Conservation (phyloP, 2,888 invertebrate species). For the Vandiemenella viatica region DNA sequence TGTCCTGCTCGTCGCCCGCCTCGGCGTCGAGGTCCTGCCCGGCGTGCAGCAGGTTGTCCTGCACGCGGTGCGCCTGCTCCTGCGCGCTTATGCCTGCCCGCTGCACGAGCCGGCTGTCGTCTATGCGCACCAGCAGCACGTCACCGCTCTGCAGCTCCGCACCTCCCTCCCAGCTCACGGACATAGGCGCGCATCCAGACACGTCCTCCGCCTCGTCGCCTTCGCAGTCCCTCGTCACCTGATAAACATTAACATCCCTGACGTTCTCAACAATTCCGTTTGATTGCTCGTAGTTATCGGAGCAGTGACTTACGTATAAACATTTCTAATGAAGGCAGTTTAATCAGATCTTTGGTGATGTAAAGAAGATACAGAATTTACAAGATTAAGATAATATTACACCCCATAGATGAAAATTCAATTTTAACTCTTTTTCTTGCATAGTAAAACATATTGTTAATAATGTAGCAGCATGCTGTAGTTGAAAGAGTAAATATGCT, state of each 20-base stretch:
- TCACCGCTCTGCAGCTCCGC: constrained; percentile 57
- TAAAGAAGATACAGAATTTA: no score
- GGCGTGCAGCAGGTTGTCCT: background rate
- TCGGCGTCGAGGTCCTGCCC: background rate
- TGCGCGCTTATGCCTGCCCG: background rate
- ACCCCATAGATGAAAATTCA: no score
- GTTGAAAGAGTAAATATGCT: no score
- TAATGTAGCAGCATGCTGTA: no score
- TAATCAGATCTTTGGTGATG: no score
- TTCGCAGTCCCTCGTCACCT: constrained; percentile 7
- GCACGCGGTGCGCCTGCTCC: background rate
- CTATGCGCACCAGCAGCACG: constrained; percentile 53
- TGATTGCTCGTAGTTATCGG: no score
- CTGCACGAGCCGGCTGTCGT: constrained; percentile 33
- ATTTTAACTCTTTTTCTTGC: no score
- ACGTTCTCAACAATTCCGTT: no score
- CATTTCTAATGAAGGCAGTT: no score
- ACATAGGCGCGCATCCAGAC: constrained; percentile 22
- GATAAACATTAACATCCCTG: background rate
- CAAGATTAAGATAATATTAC: no score
- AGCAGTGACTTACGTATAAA: no score
- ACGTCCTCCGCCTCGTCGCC: constrained; percentile 15
- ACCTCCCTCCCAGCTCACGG: constrained; percentile 48
- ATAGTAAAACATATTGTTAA: no score
- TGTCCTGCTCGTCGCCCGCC: background rate